Evolutionary conservation across 2,888 invertebrate species (phyloP).

Genomic region (Iphiclides podalirius): DNA sequence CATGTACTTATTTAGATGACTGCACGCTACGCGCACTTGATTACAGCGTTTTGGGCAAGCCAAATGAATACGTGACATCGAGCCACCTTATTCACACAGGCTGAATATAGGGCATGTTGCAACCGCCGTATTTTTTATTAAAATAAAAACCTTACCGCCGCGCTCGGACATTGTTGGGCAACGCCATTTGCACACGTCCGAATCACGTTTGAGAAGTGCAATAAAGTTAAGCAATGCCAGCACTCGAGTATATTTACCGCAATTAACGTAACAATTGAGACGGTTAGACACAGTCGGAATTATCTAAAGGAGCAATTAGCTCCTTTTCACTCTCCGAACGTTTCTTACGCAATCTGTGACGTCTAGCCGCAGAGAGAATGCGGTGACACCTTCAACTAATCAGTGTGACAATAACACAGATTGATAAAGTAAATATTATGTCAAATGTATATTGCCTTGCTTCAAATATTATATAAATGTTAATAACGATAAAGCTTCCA

Average conservation of each 20-base stretch:
- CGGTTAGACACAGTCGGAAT: too few species aligned
- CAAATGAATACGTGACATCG: conserved; percentile 12
- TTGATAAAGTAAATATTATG: neutral
- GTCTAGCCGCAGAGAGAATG: too few species aligned
- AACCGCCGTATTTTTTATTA: conserved; percentile 37
- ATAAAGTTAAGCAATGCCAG: neutral
- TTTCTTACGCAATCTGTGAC: too few species aligned
- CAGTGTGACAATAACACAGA: neutral
- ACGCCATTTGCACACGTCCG: conserved; percentile 18
- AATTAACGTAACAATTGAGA: too few species aligned
- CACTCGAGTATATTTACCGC: neutral
- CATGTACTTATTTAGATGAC: too few species aligned
- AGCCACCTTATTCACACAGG: conserved; percentile 24
- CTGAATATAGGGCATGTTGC: conserved; percentile 49
- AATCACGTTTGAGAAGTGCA: conserved; percentile 17
- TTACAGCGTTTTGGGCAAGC: too few species aligned
- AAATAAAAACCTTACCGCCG: conserved; percentile 21
- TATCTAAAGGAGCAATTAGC: too few species aligned
- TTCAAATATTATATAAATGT: conserved; percentile 2
- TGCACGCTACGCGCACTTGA: too few species aligned
- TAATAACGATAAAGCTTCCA: too few species aligned
- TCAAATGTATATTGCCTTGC: neutral
- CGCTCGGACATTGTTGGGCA: conserved; percentile 15
- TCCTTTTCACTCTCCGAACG: too few species aligned
- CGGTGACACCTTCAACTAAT: too few species aligned